Conservation (phyloP, 1,140 invertebrate genomes). For the Drosophila rhopaloa region DNA sequence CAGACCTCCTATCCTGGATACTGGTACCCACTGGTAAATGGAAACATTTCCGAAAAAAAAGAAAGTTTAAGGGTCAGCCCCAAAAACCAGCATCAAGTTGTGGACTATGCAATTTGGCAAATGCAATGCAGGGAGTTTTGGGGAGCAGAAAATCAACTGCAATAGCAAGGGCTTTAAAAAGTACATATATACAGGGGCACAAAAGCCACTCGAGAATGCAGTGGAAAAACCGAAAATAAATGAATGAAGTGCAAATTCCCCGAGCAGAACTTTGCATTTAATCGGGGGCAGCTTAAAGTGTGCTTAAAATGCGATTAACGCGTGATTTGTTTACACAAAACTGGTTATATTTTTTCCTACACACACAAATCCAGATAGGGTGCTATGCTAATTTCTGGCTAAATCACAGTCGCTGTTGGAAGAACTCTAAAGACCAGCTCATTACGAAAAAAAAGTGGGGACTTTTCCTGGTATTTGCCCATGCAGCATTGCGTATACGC, state of each 20-base stretch:
- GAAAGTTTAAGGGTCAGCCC: conserved; percentile 14
- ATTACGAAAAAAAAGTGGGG: conserved; percentile 6
- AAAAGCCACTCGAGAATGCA: conserved; percentile 21
- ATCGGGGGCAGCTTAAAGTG: conserved; percentile 65
- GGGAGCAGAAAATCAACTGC: conserved; percentile 3
- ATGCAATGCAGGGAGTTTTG: conserved; percentile 37
- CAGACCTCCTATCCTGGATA: conserved; percentile 6
- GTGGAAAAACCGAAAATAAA: conserved; percentile 35
- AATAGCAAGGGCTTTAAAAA: neutral
- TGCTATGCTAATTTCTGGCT: conserved; percentile 67
- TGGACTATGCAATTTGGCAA: conserved; percentile 59
- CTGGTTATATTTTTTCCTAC: conserved; percentile 9
- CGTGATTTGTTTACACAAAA: conserved; percentile 69
- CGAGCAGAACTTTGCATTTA: conserved; percentile 28
- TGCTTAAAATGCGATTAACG: conserved; percentile 77
- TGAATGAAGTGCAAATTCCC: conserved; percentile 42
- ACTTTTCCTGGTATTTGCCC: conserved; percentile 13
- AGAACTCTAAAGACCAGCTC: neutral
- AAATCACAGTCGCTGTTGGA: conserved; percentile 40
- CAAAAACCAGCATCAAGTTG: conserved; percentile 24
- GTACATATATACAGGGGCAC: neutral
- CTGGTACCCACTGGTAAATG: conserved; percentile 14
- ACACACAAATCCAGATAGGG: conserved; percentile 11
- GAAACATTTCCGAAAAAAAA: conserved; percentile 12
- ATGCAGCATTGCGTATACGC: conserved; percentile 34